Evolutionary conservation across 2,888 invertebrate genomes (phyloP), one percentile per base, ranked within the genome.

Genomic region (Isoperla grammatica): DNA sequence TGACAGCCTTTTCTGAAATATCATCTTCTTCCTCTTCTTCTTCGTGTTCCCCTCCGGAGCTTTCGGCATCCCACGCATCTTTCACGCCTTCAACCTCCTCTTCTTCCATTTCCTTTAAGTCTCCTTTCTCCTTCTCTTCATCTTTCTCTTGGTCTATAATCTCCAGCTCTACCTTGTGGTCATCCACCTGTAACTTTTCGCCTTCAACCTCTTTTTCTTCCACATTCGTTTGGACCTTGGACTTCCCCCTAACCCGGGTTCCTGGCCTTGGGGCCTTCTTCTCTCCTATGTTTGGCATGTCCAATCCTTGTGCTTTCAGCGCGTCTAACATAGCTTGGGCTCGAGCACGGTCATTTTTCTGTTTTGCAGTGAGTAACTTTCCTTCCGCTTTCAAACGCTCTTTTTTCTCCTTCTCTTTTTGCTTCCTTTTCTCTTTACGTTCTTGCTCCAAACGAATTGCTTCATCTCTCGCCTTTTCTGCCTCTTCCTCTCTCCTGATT

Each of bases 341-440:
- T 66, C 95, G 81, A 0, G 90, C 89, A 64, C 88, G 84, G 68
- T 94, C 94, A 65, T 90, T 90, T 72, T 93, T 95, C 72, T 99
- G 95, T 74, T 95, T 95, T 0, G 91, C 86, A 1, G 95, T 95
- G 61, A 97, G 76, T 35, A 95, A 79, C 75, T 95, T 97, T 2
- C 98, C 98, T 76, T 97, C 97, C n/a, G 91, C 92, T 74, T 97
- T 97, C 67, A 95, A 79, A 70, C 93, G 82, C 69, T 94, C 94
- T 74, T 92, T 94, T 54, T 90, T 82, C 71, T 95, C 95, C 71
- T 93, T 94, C 75, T 95, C 93, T 71, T 92, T 92, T 69, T 88
- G 87, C 72, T 94, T 97, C 73, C 88, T 93, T 71, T 83, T 85
- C 66, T 91, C 92, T 71, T 90, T 95, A 64, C 82, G 80, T 72